Conservation (phyloP, 92 coral and sea anemone species). For the Paramuricea clavata region DNA sequence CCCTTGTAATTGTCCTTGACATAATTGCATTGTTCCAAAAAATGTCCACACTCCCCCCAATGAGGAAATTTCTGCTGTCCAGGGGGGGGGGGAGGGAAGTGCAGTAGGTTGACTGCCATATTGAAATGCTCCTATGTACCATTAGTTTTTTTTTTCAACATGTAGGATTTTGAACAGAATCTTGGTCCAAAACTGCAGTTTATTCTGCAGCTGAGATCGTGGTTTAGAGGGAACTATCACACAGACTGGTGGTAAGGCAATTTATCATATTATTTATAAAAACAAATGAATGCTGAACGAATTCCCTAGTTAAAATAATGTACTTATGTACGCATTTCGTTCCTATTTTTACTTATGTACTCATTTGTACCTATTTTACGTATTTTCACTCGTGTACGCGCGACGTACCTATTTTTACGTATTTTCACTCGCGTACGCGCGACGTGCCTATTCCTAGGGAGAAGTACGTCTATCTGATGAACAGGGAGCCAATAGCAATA, state of each 20-base stretch:
- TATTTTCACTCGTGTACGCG: not conserved
- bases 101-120: too few relatives aligned
- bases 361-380: not conserved
- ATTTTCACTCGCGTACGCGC: not conserved
- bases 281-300: not conserved
- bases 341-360: not conserved
- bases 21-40: too few relatives aligned
- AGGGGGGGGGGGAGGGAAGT: too few relatives aligned
- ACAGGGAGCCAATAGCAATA: conserved; percentile 84
- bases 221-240: conserved; percentile 95
- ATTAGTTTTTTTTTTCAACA: not conserved
- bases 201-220: conserved; percentile 86
- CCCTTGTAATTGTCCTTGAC: too few relatives aligned
- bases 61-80: too few relatives aligned
- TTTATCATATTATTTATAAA: not conserved
- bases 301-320: not conserved
- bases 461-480: conserved; percentile 94
- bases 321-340: not conserved
- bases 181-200: conserved; percentile 97
- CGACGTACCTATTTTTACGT: not conserved
- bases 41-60: too few relatives aligned
- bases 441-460: conserved; percentile 53
- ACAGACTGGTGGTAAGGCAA: conserved; percentile 91
- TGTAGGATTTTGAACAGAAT: conserved; percentile 88
- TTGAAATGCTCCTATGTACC: too few relatives aligned